A percentile compares a stretch with the other conserved stretches of the same genome.
Evolutionary conservation across 1,140 invertebrate species (phyloP).

Genomic region (Bombus superbus): DNA sequence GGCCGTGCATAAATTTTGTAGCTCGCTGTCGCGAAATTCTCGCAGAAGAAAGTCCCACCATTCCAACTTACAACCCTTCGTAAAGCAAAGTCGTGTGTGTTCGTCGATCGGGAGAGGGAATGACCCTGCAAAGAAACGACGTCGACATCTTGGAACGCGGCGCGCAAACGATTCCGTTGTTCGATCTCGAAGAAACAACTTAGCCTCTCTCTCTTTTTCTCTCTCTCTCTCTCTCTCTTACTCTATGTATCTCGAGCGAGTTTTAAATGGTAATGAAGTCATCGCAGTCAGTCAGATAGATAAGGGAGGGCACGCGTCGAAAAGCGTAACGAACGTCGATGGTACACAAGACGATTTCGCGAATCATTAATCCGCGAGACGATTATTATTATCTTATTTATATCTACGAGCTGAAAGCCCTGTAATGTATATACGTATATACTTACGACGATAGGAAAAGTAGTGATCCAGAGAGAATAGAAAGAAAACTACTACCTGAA

Average conservation of each 20-base stretch:
- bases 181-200: neutral
- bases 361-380: conserved; percentile 40
- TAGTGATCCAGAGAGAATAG: no score
- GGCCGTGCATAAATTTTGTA: conserved; percentile 42
- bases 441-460: no score
- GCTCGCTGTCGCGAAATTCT: conserved; percentile 8
- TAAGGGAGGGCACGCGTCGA: conserved; percentile 49
- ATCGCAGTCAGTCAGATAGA: conserved; percentile 14
- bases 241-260: neutral
- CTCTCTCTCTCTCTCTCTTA: no score
- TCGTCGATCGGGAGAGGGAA: neutral
- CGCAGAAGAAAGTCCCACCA: conserved; percentile 10
- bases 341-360: conserved; percentile 37
- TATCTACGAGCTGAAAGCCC: no score
- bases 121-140: no score
- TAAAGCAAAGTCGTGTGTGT: neutral
- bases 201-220: no score
- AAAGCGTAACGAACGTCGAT: conserved; percentile 52
- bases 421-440: no score
- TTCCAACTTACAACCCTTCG: no score
- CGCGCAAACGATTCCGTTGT: neutral
- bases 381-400: no score
- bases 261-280: conserved; percentile 48
- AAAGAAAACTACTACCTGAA: no score
- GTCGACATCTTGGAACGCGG: neutral